A percentile compares a stretch with the other conserved stretches of the same genome.
Conservation (phyloP, 2,113 vertebrate genomes). For the Platysternon megacephalum region DNA sequence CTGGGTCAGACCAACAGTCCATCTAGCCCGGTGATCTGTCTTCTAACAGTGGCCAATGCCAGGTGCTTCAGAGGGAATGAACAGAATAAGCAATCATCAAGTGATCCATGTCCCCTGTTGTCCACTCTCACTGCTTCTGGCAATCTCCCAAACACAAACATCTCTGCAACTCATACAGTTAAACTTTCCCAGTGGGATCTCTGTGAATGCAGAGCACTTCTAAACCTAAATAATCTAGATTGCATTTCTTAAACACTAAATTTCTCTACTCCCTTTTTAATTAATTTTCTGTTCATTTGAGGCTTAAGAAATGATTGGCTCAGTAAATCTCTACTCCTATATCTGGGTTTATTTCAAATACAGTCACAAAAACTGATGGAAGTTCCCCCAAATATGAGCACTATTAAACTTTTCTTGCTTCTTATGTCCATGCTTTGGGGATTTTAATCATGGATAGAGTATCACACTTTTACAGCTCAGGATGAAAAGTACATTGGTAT, state of each 20-base stretch:
- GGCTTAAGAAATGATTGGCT: slow-evolving; percentile 21
- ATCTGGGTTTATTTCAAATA: slow-evolving; percentile 46
- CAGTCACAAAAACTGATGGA: not conserved
- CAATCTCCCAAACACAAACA: not conserved
- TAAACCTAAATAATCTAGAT: not conserved
- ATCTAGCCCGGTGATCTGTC: not conserved
- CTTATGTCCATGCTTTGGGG: not conserved
- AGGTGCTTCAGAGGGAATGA: not conserved
- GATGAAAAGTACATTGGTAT: not conserved
- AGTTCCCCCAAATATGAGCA: not conserved
- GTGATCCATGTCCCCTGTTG: not conserved
- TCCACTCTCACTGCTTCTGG: too few species aligned
- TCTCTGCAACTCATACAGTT: not conserved
- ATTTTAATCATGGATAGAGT: slow-evolving; percentile 3
- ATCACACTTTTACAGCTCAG: not conserved
- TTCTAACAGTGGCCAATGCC: not conserved
- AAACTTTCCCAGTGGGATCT: slow-evolving; percentile 30
- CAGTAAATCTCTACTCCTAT: not conserved
- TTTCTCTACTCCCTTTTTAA: not conserved
- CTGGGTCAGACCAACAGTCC: not conserved
- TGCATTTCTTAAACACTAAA: slow-evolving; percentile 8
- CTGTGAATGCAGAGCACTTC: not conserved
- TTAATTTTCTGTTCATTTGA: slow-evolving; percentile 35
- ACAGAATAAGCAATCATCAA: not conserved
- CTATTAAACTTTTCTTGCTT: not conserved